phyloP scores from a whole-genome alignment of 2,888 invertebrate genomes.

The Macrosiphum euphorbiae region DNA sequence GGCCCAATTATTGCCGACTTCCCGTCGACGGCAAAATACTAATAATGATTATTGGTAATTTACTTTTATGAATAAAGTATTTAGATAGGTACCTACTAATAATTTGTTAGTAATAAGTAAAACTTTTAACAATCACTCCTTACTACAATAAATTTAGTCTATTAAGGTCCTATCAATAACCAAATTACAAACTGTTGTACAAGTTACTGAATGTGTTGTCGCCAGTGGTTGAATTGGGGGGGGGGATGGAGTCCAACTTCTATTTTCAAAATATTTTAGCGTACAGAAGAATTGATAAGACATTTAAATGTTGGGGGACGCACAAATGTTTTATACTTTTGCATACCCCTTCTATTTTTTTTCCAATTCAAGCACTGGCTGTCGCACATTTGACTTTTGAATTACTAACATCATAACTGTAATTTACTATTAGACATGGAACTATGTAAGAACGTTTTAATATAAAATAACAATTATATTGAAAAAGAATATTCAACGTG shows the following conservation, averaged over 20 bases:
- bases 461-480: neutral
- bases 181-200: conserved; percentile 8
- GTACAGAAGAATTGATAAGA: too few species aligned
- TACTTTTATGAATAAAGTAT: neutral
- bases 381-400: neutral
- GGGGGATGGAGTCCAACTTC: too few species aligned
- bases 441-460: neutral
- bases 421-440: too few species aligned
- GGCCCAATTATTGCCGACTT: too few species aligned
- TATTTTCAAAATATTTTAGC: too few species aligned
- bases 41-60: neutral
- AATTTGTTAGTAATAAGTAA: neutral
- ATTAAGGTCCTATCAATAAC: conserved; percentile 21
- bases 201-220: neutral
- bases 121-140: neutral
- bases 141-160: too few species aligned
- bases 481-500: neutral
- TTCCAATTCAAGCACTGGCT: too few species aligned
- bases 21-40: neutral
- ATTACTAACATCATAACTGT: neutral
- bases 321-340: too few species aligned
- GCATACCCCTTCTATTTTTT: too few species aligned
- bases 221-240: too few species aligned
- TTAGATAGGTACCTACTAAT: neutral
- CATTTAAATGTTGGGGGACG: too few species aligned